These are phyloP conservation scores for Halcyon malimbica DNA, from an alignment of 2,113 vertebrate species.

Conservation along the genomic window DNA sequence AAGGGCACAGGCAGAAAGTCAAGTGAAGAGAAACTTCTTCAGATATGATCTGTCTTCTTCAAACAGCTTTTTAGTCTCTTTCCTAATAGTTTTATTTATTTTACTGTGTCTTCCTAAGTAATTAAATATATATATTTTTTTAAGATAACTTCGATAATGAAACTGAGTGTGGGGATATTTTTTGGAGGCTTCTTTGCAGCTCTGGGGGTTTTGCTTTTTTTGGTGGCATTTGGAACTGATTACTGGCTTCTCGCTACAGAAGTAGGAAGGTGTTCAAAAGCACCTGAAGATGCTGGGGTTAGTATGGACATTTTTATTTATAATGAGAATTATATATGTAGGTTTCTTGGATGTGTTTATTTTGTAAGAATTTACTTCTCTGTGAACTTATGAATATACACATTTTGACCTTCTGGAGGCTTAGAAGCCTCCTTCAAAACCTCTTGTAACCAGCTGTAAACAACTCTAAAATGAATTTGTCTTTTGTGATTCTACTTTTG, in stretches of 20 bases:
- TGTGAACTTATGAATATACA: neutral
- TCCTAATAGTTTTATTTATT: neutral
- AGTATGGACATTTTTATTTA: constrained; percentile 63
- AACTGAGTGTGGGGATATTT: constrained; percentile 88
- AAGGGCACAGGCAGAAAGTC: constrained; percentile 22
- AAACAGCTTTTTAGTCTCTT: neutral
- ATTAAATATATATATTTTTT: neutral
- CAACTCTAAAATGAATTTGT: neutral
- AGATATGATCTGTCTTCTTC: neutral
- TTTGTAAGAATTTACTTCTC: neutral
- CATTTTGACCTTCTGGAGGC: neutral
- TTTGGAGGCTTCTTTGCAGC: constrained; percentile 95
- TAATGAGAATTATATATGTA: neutral
- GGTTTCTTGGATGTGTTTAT: neutral
- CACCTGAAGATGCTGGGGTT: constrained; percentile 58
- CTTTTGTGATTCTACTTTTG: neutral
- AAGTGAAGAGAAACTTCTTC: constrained; percentile 23
- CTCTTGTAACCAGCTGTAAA: neutral
- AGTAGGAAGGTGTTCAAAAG: constrained; percentile 79
- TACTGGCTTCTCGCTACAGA: constrained; percentile 95
- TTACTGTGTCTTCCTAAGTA: neutral
- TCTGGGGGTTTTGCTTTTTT: constrained; percentile 86
- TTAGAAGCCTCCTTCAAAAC: neutral
- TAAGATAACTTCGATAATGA: constrained; percentile 76
- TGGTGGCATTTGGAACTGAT: constrained; percentile 95